Evolutionary conservation across 1,140 invertebrate species (phyloP).

Genomic region (Rhopalosiphum padi): DNA sequence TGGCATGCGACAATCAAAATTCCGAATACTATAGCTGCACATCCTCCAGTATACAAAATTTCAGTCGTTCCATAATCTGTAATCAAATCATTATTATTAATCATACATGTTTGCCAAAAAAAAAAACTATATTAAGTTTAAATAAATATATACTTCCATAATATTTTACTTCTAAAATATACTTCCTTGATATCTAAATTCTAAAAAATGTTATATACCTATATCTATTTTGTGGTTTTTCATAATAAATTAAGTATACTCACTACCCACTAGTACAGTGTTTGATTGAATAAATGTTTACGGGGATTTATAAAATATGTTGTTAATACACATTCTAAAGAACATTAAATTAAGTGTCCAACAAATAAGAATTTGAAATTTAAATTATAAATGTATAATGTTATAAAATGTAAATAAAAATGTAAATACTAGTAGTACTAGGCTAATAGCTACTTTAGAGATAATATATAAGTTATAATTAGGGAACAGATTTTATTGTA

Average conservation of each 20-base stretch:
- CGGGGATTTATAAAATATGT: not conserved
- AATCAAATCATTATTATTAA: not conserved
- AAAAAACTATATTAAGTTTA: not conserved
- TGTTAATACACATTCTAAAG: not conserved
- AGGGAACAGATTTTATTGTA: no score
- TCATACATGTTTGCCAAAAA: not conserved
- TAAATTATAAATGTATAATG: no score
- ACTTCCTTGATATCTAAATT: not conserved
- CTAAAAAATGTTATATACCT: not conserved
- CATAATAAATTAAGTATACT: no score
- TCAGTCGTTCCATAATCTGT: conserved; percentile 38
- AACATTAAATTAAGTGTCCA: no score
- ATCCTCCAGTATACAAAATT: not conserved
- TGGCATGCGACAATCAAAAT: conserved; percentile 11
- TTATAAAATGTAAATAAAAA: no score
- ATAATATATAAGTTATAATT: no score
- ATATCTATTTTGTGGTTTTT: no score
- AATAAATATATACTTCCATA: not conserved
- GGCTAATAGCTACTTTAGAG: no score
- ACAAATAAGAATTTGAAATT: no score
- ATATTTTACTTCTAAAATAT: no score
- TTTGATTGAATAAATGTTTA: not conserved
- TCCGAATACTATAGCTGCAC: not conserved
- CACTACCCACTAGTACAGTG: not conserved
- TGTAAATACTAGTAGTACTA: no score